Percentiles rank a stretch among this genome's conserved stretches.
Conservation (phyloP, 2,113 vertebrate genomes). For the Limnothrissa miodon region DNA sequence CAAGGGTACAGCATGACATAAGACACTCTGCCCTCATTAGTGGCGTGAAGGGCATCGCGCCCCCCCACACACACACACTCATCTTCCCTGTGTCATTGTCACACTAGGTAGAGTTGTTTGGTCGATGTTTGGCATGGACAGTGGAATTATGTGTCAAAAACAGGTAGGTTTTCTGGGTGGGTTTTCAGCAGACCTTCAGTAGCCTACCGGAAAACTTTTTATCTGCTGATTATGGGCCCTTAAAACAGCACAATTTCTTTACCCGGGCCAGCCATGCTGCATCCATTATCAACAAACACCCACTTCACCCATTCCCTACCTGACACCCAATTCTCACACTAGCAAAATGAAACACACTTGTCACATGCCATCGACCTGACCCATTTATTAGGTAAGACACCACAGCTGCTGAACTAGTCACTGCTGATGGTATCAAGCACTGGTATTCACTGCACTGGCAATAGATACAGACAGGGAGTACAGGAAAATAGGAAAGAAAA, state of each 20-base stretch:
- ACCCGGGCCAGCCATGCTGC: neutral
- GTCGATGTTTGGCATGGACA: too few species aligned
- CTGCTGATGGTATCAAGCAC: neutral
- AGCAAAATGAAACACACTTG: neutral
- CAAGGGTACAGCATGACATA: neutral
- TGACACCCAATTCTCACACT: neutral
- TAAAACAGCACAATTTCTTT: too few species aligned
- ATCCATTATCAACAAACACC: neutral
- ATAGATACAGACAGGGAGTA: too few species aligned
- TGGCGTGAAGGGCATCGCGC: neutral
- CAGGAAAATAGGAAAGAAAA: too few species aligned
- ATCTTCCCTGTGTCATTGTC: too few species aligned
- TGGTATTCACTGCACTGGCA: neutral
- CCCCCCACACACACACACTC: too few species aligned
- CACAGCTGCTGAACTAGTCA: neutral
- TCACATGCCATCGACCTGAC: neutral
- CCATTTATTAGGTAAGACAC: neutral
- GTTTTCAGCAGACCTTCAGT: too few species aligned
- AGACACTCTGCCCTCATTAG: neutral
- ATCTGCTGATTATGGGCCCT: too few species aligned
- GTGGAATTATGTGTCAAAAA: too few species aligned
- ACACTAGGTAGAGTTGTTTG: too few species aligned
- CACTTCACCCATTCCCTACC: neutral
- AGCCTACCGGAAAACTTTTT: too few species aligned
- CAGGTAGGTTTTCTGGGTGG: too few species aligned